Evolutionary conservation across 2,888 invertebrate genomes (phyloP).

Genomic region (Dynastes hyllus): DNA sequence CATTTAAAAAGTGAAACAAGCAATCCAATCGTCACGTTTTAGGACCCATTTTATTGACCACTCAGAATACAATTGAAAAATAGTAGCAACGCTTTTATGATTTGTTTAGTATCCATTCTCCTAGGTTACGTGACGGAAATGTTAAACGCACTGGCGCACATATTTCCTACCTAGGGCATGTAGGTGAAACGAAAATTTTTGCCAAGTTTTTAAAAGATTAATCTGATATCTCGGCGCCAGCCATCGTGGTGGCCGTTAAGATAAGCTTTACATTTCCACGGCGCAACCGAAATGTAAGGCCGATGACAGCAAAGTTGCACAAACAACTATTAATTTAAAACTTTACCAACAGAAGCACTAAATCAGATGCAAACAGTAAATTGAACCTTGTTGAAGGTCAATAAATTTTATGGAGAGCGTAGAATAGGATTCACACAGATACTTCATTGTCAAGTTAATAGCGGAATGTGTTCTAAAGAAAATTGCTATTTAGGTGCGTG

Average conservation of each 20-base stretch:
- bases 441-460: not conserved
- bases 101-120: slow-evolving; percentile 41
- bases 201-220: too few species aligned
- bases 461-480: not conserved
- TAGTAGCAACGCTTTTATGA: slow-evolving; percentile 37
- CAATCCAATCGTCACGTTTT: slow-evolving; percentile 38
- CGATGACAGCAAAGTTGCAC: slow-evolving; percentile 11
- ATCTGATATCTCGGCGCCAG: slow-evolving; percentile 51
- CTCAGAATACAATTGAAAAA: slow-evolving; percentile 35
- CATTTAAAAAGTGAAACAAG: slow-evolving; percentile 8
- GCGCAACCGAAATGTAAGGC: slow-evolving; percentile 32
- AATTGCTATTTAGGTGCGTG: too few species aligned
- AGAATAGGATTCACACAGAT: not conserved
- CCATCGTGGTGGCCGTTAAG: slow-evolving; percentile 30
- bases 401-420: not conserved
- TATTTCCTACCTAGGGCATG: slow-evolving; percentile 8
- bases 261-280: slow-evolving; percentile 40
- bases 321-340: slow-evolving; percentile 40
- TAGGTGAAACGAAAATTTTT: slow-evolving; percentile 27
- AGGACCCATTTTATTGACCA: slow-evolving; percentile 34
- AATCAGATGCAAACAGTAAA: slow-evolving; percentile 11
- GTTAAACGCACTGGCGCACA: slow-evolving; percentile 21
- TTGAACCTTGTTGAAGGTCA: slow-evolving; percentile 15
- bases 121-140: slow-evolving; percentile 42
- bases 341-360: slow-evolving; percentile 12